These are phyloP conservation scores for Campoplex nolae DNA, from an alignment of 2,888 invertebrate genomes.

Conservation along the genomic window DNA sequence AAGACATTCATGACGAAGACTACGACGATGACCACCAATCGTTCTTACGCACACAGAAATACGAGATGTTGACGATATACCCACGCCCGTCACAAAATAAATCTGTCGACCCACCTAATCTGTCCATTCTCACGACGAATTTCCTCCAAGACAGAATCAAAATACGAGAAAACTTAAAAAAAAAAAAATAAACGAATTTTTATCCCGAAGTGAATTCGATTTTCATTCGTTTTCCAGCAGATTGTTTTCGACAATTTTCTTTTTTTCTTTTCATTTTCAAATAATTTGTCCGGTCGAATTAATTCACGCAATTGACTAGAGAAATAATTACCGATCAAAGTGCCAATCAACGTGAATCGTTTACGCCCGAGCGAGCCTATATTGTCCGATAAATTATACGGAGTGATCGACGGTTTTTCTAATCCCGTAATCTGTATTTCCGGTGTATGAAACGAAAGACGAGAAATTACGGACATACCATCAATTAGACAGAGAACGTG, in stretches of 20 bases:
- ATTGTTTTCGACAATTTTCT: not conserved
- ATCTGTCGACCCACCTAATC: slow-evolving; percentile 80
- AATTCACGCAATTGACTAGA: not conserved
- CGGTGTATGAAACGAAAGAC: slow-evolving; percentile 56
- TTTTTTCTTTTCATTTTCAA: too few species aligned
- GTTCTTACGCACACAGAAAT: slow-evolving; percentile 29
- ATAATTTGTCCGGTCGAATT: slow-evolving; percentile 31
- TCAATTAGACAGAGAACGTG: slow-evolving; percentile 62
- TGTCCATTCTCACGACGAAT: slow-evolving; percentile 66
- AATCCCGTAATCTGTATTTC: slow-evolving; percentile 67
- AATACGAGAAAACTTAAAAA: not conserved
- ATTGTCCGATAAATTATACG: slow-evolving; percentile 49
- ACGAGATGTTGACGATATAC: slow-evolving; percentile 59
- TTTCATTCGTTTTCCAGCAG: not conserved
- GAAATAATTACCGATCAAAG: slow-evolving; percentile 22
- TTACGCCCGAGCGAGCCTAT: not conserved
- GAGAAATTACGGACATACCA: slow-evolving; percentile 55
- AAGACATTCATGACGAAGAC: slow-evolving; percentile 67
- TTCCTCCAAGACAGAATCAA: not conserved
- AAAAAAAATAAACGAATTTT: not conserved
- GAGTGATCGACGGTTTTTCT: slow-evolving; percentile 61
- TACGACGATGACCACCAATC: slow-evolving; percentile 40
- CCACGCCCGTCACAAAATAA: slow-evolving; percentile 79
- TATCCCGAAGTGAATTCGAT: too few species aligned
- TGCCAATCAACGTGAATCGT: slow-evolving; percentile 17